Conservation (phyloP, 2,888 invertebrate species). For the Hypolimnas misippus region DNA sequence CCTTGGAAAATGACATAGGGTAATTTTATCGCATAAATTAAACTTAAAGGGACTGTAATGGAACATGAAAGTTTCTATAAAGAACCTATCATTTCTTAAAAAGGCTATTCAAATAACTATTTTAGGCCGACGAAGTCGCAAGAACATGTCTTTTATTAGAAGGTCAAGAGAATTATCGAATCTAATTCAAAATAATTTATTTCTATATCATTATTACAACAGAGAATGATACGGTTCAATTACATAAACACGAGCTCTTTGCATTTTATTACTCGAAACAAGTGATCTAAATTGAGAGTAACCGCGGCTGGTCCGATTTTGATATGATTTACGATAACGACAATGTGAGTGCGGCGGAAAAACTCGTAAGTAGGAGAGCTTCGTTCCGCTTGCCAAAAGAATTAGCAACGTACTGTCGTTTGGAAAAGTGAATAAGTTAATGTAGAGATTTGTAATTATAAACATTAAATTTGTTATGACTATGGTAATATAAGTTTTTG, state of each 20-base stretch:
- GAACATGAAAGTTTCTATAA: too few relatives aligned
- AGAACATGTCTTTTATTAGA: too few relatives aligned
- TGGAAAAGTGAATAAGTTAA: conserved; percentile 45
- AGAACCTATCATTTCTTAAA: too few relatives aligned
- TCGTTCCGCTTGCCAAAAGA: conserved; percentile 76
- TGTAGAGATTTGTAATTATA: neutral
- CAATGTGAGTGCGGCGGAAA: conserved; percentile 67
- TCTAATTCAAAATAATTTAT: neutral
- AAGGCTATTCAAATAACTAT: too few relatives aligned
- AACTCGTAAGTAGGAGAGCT: conserved; percentile 57
- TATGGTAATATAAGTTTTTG: too few relatives aligned
- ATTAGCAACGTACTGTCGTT: conserved; percentile 58
- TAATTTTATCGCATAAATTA: too few relatives aligned
- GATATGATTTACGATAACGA: conserved; percentile 74
- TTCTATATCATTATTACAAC: neutral
- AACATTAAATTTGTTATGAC: neutral
- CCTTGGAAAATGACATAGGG: too few relatives aligned
- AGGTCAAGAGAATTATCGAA: neutral
- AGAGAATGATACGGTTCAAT: conserved; percentile 19
- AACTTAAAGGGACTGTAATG: too few relatives aligned
- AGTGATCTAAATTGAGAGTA: conserved; percentile 42
- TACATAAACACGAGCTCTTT: conserved; percentile 38
- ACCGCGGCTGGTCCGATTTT: conserved; percentile 44
- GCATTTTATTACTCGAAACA: conserved; percentile 43
- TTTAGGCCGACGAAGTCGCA: too few relatives aligned